Evolutionary conservation across 2,113 vertebrate species (phyloP).

Genomic region (Pogonocichla stellata): DNA sequence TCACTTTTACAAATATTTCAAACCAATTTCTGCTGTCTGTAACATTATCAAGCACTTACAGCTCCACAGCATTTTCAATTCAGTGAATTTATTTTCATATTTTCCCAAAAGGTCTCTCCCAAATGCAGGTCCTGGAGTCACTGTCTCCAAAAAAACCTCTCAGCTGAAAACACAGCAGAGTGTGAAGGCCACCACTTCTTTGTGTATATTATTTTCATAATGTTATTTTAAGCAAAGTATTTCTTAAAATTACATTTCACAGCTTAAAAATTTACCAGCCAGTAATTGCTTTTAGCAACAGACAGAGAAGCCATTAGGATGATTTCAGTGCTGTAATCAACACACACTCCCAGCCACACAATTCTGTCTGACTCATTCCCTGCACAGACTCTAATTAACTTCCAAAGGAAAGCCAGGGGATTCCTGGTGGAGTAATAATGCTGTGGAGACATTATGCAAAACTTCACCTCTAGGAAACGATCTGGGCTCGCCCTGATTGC

Average conservation of each 20-base stretch:
- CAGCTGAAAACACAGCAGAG: background rate
- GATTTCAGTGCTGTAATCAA: slow-evolving; percentile 44
- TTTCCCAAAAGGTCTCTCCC: background rate
- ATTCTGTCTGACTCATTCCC: slow-evolving; percentile 34
- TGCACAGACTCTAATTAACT: slow-evolving; percentile 50
- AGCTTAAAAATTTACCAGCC: slow-evolving; percentile 15
- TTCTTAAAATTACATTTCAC: slow-evolving; percentile 18
- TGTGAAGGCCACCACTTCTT: background rate
- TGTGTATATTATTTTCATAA: background rate
- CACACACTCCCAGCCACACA: background rate
- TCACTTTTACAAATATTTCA: background rate
- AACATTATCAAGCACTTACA: background rate
- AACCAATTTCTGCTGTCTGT: background rate
- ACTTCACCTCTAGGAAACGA: slow-evolving; percentile 13
- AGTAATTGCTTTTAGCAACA: slow-evolving; percentile 31
- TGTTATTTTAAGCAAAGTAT: background rate
- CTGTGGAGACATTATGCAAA: slow-evolving; percentile 14
- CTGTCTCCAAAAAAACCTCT: fast-evolving
- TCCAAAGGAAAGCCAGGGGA: slow-evolving; percentile 14
- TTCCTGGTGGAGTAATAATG: background rate
- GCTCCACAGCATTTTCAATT: background rate
- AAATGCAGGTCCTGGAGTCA: background rate
- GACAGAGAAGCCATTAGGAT: slow-evolving; percentile 7
- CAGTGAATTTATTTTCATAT: background rate
- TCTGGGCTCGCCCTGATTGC: background rate